A percentile compares a stretch with the other conserved stretches of the same genome.
phyloP scores from a whole-genome alignment of 2,797 vertebrate species.

The Nyctibius grandis region DNA sequence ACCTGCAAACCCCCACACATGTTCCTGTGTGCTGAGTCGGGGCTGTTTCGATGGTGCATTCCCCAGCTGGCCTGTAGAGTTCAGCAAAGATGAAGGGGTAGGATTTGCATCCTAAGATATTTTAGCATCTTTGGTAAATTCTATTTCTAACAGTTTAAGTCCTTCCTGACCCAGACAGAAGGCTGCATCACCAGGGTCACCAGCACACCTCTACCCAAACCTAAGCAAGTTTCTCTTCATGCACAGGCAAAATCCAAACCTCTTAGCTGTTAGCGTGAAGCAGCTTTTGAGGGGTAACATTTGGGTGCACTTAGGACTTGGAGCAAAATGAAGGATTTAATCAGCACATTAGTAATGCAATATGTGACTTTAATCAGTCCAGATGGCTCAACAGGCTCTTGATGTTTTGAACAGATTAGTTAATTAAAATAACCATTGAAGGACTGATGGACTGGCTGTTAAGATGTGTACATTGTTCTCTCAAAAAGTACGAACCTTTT shows the following conservation, averaged over 20 bases:
- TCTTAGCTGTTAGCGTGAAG: background rate
- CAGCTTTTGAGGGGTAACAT: background rate
- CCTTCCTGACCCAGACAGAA: background rate
- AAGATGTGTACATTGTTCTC: background rate
- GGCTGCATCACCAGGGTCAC: background rate
- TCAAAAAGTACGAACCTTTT: background rate
- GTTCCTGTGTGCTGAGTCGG: background rate
- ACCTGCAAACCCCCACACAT: fast-evolving
- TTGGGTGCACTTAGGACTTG: background rate
- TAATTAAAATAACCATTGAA: constrained; percentile 11
- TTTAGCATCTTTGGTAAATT: background rate
- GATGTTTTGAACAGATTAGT: background rate
- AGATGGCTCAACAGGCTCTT: background rate
- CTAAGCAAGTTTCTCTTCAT: background rate
- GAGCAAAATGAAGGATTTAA: background rate
- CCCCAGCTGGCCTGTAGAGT: background rate
- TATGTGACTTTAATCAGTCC: background rate
- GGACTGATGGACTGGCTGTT: background rate
- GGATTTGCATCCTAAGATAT: background rate
- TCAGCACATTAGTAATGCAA: background rate
- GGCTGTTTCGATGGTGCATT: fast-evolving
- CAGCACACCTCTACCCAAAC: background rate
- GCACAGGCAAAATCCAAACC: background rate
- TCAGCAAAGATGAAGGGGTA: background rate
- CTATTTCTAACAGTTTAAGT: background rate